These are phyloP conservation scores for Drosophila sp. DNA, from an alignment of 1,140 invertebrate species.

Conservation along the genomic window DNA sequence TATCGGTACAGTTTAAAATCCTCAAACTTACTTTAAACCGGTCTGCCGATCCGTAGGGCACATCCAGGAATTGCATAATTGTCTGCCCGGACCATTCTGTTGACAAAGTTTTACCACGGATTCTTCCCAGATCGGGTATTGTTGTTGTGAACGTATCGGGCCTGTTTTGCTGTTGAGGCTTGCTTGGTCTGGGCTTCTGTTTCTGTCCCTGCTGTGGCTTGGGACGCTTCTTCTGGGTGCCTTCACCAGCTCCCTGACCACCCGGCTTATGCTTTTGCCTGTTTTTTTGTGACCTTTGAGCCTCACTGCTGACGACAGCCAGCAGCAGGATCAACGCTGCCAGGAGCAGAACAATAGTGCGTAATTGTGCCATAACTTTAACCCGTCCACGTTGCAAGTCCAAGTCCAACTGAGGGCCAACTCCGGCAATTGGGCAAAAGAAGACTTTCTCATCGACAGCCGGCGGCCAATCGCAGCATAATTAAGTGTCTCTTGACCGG, in stretches of 20 bases:
- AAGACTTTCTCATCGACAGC: slow-evolving; percentile 60
- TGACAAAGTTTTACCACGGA: slow-evolving; percentile 60
- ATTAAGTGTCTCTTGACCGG: slow-evolving; percentile 62
- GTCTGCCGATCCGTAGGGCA: slow-evolving; percentile 74
- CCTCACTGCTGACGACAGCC: slow-evolving; percentile 32
- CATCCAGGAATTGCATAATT: slow-evolving; percentile 74
- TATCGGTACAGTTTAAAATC: neutral
- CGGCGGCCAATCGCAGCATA: neutral
- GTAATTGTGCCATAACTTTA: slow-evolving; percentile 48
- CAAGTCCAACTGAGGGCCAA: slow-evolving; percentile 46
- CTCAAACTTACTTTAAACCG: slow-evolving; percentile 66
- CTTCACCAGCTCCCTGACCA: slow-evolving; percentile 3
- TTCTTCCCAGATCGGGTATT: slow-evolving; percentile 64
- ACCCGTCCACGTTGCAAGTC: slow-evolving; percentile 21
- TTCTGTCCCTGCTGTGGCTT: slow-evolving; percentile 39
- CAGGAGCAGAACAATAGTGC: slow-evolving; percentile 45
- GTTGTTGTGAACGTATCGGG: slow-evolving; percentile 43
- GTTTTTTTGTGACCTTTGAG: slow-evolving; percentile 41
- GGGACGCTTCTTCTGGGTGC: slow-evolving; percentile 43
- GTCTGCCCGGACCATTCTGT: slow-evolving; percentile 71
- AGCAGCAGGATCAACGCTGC: slow-evolving; percentile 47
- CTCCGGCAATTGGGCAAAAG: slow-evolving; percentile 26
- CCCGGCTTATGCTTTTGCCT: slow-evolving; percentile 31
- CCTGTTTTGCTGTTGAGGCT: slow-evolving; percentile 12
- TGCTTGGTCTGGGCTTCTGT: slow-evolving; percentile 29